phyloP scores from a whole-genome alignment of 2,797 vertebrate species.

The Acridotheres tristis region DNA sequence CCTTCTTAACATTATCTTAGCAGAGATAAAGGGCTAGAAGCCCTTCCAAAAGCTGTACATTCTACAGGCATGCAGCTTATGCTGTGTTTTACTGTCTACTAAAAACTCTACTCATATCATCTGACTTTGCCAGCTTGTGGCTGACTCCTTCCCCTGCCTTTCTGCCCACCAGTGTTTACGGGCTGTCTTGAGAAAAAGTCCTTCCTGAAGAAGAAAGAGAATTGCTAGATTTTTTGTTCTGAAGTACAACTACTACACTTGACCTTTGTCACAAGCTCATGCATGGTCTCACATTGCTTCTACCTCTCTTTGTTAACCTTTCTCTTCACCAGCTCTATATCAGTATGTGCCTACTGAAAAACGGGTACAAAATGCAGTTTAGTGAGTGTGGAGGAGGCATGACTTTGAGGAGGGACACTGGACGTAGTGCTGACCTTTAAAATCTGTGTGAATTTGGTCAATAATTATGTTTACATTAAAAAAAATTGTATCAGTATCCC shows the following conservation, averaged over 20 bases:
- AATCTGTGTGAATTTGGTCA: neutral
- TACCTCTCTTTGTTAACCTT: neutral
- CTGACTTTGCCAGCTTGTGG: neutral
- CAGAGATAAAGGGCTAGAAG: neutral
- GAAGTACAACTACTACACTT: neutral
- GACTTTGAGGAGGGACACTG: neutral
- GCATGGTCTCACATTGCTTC: neutral
- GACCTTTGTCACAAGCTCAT: neutral
- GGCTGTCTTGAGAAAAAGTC: neutral
- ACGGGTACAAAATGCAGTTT: neutral
- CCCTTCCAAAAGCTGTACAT: neutral
- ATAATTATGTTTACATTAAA: neutral
- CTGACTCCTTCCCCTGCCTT: neutral
- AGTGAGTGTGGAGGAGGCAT: neutral
- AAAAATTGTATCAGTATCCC: neutral
- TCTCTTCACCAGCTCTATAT: neutral
- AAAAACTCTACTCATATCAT: neutral
- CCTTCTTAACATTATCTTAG: neutral
- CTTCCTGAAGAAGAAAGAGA: neutral
- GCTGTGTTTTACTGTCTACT: neutral
- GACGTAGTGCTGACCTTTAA: neutral
- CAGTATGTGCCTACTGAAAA: neutral
- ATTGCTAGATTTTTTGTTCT: neutral
- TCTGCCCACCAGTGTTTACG: neutral
- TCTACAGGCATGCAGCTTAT: fast-evolving